Conservation (phyloP, 2,888 invertebrate species). For the Drosophila anomalata region DNA sequence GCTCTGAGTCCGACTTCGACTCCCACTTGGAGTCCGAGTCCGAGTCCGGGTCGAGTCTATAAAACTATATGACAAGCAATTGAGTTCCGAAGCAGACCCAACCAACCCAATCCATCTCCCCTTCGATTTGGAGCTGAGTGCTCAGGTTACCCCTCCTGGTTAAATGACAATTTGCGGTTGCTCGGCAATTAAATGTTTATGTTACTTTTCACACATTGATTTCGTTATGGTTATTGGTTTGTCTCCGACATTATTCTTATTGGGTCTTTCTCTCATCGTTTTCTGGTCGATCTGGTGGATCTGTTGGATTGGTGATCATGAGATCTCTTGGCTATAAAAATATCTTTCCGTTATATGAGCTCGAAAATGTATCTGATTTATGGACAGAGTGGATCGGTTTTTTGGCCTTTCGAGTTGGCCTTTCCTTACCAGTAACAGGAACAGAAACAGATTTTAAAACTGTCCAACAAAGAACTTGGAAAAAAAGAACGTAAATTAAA, state of each 20-base stretch:
- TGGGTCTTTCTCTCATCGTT: not conserved
- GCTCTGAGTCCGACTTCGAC: not conserved
- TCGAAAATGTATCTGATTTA: constrained; percentile 63
- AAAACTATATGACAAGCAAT: constrained; percentile 70
- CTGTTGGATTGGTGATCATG: constrained; percentile 12
- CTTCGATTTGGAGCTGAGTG: constrained; percentile 33
- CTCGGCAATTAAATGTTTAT: constrained; percentile 71
- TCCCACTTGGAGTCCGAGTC: constrained; percentile 3
- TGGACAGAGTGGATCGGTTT: constrained; percentile 54
- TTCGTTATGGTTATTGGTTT: constrained; percentile 35
- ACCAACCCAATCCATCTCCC: constrained; percentile 28
- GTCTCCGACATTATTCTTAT: constrained; percentile 30
- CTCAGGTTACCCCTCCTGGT: constrained; percentile 46
- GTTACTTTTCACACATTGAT: constrained; percentile 68
- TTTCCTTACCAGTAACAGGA: constrained; percentile 14
- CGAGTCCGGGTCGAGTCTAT: constrained; percentile 38
- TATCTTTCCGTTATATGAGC: constrained; percentile 38
- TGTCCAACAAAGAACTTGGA: constrained; percentile 38
- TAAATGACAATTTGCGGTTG: constrained; percentile 76
- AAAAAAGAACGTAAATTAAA: constrained; percentile 71
- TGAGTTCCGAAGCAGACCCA: constrained; percentile 36
- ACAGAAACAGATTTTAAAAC: constrained; percentile 51
- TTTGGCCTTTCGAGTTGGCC: constrained; percentile 22
- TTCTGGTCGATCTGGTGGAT: not conserved
- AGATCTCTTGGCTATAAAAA: constrained; percentile 62